Percentiles rank a stretch among this genome's conserved stretches.
phyloP scores from a whole-genome alignment of 1,140 invertebrate species.

The Drosophila kanapiae region DNA sequence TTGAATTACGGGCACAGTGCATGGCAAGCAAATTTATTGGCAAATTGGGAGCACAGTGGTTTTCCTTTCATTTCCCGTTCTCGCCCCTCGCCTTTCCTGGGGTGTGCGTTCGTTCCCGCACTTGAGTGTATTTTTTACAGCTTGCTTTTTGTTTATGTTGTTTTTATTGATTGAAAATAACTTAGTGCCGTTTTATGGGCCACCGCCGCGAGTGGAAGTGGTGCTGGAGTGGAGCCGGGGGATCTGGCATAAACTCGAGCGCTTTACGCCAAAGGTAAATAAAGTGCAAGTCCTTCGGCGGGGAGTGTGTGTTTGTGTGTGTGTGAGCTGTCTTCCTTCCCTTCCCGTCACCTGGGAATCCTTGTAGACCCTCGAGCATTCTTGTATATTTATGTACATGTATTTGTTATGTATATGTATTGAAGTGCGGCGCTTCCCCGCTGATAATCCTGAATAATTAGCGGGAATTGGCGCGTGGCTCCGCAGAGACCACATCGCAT shows the following conservation, averaged over 20 bases:
- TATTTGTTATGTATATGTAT: neutral
- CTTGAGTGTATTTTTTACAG: constrained; percentile 81
- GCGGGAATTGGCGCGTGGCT: constrained; percentile 46
- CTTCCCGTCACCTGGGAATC: constrained; percentile 20
- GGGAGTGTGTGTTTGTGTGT: neutral
- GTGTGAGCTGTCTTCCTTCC: neutral
- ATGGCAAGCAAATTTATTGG: constrained; percentile 82
- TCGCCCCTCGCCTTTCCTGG: neutral
- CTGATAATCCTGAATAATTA: constrained; percentile 64
- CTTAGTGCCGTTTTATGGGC: constrained; percentile 79
- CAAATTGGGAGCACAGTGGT: constrained; percentile 80
- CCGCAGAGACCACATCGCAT: constrained; percentile 31
- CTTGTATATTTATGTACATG: constrained; percentile 1
- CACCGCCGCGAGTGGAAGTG: constrained; percentile 20
- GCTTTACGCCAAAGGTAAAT: constrained; percentile 79
- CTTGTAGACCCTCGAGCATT: constrained; percentile 21
- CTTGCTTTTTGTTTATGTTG: constrained; percentile 80
- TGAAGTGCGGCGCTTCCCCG: constrained; percentile 1
- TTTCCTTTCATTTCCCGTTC: constrained; percentile 45
- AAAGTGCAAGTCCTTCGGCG: constrained; percentile 49
- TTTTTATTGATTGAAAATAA: constrained; percentile 84
- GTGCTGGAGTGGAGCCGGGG: neutral
- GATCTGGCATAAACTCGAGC: constrained; percentile 64
- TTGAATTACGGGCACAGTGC: constrained; percentile 73
- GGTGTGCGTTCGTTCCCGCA: constrained; percentile 8